A percentile compares a stretch with the other conserved stretches of the same genome.
These are phyloP conservation scores for Lasioglossum zephyrum DNA, from an alignment of 2,888 invertebrate genomes.

Conservation along the genomic window DNA sequence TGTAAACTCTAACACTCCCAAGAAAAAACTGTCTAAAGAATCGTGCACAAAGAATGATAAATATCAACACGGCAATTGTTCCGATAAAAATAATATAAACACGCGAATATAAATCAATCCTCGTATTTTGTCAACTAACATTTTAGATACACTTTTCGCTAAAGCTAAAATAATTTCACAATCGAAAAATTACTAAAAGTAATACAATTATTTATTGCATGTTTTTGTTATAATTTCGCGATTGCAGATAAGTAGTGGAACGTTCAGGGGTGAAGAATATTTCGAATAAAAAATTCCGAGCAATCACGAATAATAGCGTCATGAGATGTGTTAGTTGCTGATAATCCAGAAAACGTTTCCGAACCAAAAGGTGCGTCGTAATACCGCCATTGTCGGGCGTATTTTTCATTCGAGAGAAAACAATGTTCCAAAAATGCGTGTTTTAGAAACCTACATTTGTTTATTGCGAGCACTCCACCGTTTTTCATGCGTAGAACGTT, in stretches of 20 bases:
- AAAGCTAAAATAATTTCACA: no score
- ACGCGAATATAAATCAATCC: background rate
- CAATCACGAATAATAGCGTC: background rate
- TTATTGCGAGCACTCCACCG: background rate
- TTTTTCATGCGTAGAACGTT: constrained; percentile 8
- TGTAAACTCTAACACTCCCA: background rate
- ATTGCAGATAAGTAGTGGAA: no score
- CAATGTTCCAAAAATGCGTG: background rate
- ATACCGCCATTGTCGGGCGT: background rate
- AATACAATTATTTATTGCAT: background rate
- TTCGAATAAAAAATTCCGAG: background rate
- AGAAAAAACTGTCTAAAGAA: background rate
- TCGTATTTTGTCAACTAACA: background rate
- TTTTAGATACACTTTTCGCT: no score
- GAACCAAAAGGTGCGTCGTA: background rate
- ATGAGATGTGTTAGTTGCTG: background rate
- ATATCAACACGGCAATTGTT: background rate
- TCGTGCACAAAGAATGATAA: background rate
- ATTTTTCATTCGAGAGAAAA: background rate
- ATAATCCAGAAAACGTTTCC: background rate
- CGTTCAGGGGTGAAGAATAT: background rate
- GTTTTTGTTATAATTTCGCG: no score
- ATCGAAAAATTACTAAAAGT: background rate
- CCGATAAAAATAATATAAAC: background rate
- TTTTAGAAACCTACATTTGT: background rate